phyloP scores from a whole-genome alignment of 2,888 invertebrate genomes.

The Andricus quercusramuli region DNA sequence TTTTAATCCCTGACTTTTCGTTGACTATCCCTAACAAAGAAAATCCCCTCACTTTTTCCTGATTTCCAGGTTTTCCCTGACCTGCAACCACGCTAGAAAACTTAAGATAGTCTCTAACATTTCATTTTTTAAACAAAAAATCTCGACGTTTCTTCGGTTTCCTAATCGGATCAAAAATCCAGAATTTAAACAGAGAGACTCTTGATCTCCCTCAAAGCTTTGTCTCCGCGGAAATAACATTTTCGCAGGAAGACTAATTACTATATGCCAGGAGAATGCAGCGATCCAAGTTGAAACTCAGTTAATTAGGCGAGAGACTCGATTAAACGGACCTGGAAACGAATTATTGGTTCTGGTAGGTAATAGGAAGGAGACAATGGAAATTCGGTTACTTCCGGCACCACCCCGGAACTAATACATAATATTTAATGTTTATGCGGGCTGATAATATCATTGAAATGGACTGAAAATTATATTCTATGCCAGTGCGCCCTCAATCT shows the following conservation, averaged over 20 bases:
- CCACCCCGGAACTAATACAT: slow-evolving; percentile 14
- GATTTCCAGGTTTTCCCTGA: too few relatives aligned
- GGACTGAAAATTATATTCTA: slow-evolving; percentile 12
- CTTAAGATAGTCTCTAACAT: not conserved
- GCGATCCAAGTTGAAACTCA: not conserved
- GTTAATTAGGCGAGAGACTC: slow-evolving; percentile 12
- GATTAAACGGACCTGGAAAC: slow-evolving; percentile 7
- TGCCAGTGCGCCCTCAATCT: slow-evolving; percentile 21
- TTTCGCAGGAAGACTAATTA: not conserved
- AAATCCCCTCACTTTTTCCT: too few relatives aligned
- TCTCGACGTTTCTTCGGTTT: too few relatives aligned
- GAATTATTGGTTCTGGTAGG: not conserved
- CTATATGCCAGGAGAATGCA: not conserved
- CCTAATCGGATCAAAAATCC: too few relatives aligned
- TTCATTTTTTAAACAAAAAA: not conserved
- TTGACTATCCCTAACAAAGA: too few relatives aligned
- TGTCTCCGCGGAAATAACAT: not conserved
- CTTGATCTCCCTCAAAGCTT: slow-evolving; percentile 6
- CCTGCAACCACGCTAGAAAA: too few relatives aligned
- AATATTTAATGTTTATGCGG: not conserved
- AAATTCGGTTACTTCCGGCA: slow-evolving; percentile 20
- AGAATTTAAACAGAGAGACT: not conserved
- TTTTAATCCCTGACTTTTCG: too few relatives aligned
- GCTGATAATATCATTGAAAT: slow-evolving; percentile 2
- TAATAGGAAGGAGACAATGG: not conserved